Evolutionary conservation across 2,888 invertebrate species (phyloP).

Genomic region (Acleris holmiana): DNA sequence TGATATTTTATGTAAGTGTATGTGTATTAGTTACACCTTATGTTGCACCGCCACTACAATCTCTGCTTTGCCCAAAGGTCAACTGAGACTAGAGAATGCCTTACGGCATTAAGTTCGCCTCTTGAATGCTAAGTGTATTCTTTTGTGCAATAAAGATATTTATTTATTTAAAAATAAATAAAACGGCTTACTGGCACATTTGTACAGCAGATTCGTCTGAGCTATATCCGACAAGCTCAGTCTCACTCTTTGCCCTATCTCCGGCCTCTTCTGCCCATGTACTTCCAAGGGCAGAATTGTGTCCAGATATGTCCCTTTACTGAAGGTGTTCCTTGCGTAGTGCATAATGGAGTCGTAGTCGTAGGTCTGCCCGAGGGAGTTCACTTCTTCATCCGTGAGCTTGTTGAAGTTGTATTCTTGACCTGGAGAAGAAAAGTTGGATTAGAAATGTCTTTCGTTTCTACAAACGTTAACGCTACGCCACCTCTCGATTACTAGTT

Average conservation of each 20-base stretch:
- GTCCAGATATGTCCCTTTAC: conserved; percentile 96
- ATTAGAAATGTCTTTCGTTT: background rate
- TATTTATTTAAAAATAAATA: conserved; percentile 45
- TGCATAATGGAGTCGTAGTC: conserved; percentile 99
- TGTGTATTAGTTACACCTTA: too few species aligned
- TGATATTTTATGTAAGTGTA: too few species aligned
- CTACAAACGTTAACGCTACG: too few species aligned
- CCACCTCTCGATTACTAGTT: too few species aligned
- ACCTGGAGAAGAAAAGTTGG: conserved; percentile 83
- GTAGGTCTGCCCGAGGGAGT: conserved; percentile 97
- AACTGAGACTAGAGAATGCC: too few species aligned
- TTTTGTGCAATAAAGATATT: too few species aligned
- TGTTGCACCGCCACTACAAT: too few species aligned
- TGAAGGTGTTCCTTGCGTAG: conserved; percentile 99
- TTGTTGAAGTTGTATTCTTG: conserved; percentile 99
- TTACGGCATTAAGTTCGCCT: too few species aligned
- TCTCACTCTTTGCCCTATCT: conserved; percentile 97
- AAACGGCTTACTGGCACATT: conserved; percentile 97
- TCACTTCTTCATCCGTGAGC: conserved; percentile 98
- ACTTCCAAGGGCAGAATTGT: conserved; percentile 96
- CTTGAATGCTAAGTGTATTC: too few species aligned
- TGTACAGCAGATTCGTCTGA: conserved; percentile 98
- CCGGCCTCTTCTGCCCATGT: conserved; percentile 93
- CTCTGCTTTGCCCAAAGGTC: too few species aligned
- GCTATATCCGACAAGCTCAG: conserved; percentile 97